Evolutionary conservation across 2,888 invertebrate species (phyloP), one percentile per base, ranked within the genome.

Genomic region (Nycteola revayana): DNA sequence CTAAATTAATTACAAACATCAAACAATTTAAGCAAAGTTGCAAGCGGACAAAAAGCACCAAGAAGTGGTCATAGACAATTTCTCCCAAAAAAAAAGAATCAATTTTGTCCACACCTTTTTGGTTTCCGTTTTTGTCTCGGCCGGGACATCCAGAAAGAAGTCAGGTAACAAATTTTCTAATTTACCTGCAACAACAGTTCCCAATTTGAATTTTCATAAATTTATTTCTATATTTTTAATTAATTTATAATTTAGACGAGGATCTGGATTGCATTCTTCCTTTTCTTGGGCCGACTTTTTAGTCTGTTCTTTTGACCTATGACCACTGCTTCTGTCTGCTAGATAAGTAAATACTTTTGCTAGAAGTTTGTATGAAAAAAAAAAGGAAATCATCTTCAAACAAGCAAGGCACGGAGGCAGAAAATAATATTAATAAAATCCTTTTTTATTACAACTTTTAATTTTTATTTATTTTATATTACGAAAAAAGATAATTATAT

Each of bases 141-240:
- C 74, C 43, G 69, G 76, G 41, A 65, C 66, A 28, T 86, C 96
- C 79, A 98, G 85, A 89, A 98, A 98, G 86, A 97, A 97, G 85
- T 98, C 98, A 0, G 92, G 91, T 91, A 96, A 91, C 46, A 98
- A 86, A 46, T 92, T 90, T 41, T 91, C 86, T 55, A 90, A 68
- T 68, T 92, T 90, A 63, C 90, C 91, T 92, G 79, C 43, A 83
- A 84, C 75, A 82, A 82, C 78, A 49, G 66, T 49, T 36, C 45
- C 56, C 58, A 49, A 60, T 57, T 59, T 62, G 36, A 58, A 48
- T 41, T 34, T 36, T 36, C 32, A 14, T 14, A 14, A 14, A 14
- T 3, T 5, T 14, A 14, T 14, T 2, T 14, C 2, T 14, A 14
- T 5, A 14, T 14, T 14, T 14, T 14, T 14, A 14, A 3, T 14